phyloP scores from a whole-genome alignment of 2,113 vertebrate species.

The Heterocephalus glaber region DNA sequence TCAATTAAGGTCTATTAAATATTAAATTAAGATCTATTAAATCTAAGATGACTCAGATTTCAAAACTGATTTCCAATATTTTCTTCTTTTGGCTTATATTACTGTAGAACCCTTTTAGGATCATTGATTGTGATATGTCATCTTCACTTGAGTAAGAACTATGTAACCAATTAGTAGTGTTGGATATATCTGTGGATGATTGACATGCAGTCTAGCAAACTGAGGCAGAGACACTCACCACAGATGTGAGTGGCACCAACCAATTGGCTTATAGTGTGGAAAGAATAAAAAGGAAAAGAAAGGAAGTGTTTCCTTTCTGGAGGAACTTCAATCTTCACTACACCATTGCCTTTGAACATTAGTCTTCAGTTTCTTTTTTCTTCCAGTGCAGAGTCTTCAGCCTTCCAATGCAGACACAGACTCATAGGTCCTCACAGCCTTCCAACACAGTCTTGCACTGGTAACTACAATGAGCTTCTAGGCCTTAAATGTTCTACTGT shows the following conservation, averaged over 20 bases:
- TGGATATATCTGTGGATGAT: not conserved
- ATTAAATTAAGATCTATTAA: not conserved
- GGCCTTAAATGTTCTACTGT: not conserved
- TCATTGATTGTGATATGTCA: not conserved
- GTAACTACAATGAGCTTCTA: not conserved
- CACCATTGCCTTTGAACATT: not conserved
- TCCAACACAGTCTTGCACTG: not conserved
- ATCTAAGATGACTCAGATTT: not conserved
- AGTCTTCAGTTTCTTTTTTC: not conserved
- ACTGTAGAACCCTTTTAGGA: not conserved
- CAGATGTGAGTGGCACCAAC: not conserved
- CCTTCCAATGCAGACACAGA: not conserved
- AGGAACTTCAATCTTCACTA: not conserved
- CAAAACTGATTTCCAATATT: not conserved
- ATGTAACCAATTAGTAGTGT: not conserved
- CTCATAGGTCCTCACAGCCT: not conserved
- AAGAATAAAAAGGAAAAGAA: not conserved
- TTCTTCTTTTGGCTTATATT: not conserved
- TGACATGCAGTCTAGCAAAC: not conserved
- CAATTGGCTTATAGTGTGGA: not conserved
- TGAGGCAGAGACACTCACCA: not conserved
- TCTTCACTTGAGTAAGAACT: not conserved
- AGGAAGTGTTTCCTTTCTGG: not conserved
- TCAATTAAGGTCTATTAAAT: not conserved
- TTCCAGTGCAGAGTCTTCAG: not conserved